These are phyloP conservation scores for Halichoerus grypus DNA, from an alignment of 2,113 vertebrate genomes.

Conservation along the genomic window DNA sequence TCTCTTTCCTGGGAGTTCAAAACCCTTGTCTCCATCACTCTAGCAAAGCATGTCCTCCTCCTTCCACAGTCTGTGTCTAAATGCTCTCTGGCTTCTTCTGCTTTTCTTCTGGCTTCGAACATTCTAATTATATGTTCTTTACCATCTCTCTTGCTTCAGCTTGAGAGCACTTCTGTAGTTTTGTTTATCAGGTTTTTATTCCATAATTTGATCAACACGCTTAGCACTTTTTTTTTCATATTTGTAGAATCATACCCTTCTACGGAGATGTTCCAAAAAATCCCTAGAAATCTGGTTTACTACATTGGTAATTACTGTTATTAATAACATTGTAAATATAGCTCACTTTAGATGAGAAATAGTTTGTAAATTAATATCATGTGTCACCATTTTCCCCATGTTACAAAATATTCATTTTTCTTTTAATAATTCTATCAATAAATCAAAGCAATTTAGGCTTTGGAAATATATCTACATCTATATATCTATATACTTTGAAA, in stretches of 20 bases:
- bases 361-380: background rate
- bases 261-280: background rate
- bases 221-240: background rate
- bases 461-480: background rate
- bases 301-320: background rate
- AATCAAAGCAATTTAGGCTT: background rate
- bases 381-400: background rate
- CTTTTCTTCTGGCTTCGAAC: background rate
- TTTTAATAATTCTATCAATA: conserved; percentile 19
- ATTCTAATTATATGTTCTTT: background rate
- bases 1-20: conserved; percentile 68
- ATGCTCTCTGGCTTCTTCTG: background rate
- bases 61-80: background rate
- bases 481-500: background rate
- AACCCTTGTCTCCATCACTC: conserved; percentile 46
- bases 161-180: background rate
- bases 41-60: background rate
- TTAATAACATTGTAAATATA: background rate
- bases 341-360: background rate
- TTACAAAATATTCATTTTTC: conserved; percentile 1
- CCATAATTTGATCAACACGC: background rate
- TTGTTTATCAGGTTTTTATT: background rate
- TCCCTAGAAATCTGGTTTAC: background rate
- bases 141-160: background rate
- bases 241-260: background rate